Conservation (phyloP, 1,140 invertebrate genomes). For the Chironomus tepperi region DNA sequence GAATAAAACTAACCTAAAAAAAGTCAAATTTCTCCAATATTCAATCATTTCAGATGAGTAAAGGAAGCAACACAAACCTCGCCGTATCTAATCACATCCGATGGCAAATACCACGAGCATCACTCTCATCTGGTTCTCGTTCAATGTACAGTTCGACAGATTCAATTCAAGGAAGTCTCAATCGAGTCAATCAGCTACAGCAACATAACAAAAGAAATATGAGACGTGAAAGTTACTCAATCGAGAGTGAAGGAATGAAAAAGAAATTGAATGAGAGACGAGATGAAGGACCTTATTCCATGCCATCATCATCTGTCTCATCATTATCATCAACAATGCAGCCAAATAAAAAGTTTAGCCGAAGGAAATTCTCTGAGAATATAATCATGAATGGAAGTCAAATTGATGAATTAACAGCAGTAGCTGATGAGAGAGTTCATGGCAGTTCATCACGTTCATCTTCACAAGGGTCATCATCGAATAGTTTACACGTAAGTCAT, state of each 20-base stretch:
- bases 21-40: too few species aligned
- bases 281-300: not conserved
- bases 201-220: not conserved
- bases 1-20: too few species aligned
- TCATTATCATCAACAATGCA: constrained; percentile 14
- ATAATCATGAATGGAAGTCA: too few species aligned
- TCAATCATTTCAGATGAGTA: not conserved
- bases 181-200: not conserved
- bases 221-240: not conserved
- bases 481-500: not conserved
- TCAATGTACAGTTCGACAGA: not conserved
- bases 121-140: not conserved
- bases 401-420: not conserved
- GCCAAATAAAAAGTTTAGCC: not conserved
- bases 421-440: not conserved
- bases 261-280: not conserved
- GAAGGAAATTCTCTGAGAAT: not conserved
- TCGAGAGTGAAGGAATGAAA: not conserved
- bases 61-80: not conserved
- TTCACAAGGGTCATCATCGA: not conserved
- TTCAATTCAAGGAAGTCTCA: not conserved
- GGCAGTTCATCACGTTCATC: not conserved
- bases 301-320: not conserved
- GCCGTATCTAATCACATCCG: not conserved
- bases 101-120: constrained; percentile 3